Evolutionary conservation across 2,888 invertebrate species (phyloP).

Genomic region (Hybos culiciformis): DNA sequence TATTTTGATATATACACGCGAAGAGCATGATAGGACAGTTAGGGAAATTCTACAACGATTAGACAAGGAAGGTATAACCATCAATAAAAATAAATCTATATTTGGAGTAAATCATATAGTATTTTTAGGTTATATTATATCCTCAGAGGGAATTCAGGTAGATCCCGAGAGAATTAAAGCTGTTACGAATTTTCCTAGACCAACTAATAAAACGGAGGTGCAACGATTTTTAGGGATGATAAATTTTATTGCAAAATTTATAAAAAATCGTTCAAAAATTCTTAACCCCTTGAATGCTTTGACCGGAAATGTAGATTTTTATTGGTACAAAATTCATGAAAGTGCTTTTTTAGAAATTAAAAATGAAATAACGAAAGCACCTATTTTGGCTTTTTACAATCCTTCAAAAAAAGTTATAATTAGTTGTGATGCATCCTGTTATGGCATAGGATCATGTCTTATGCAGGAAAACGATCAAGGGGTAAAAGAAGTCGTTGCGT

Average conservation of each 20-base stretch:
- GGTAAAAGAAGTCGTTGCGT: too few species aligned
- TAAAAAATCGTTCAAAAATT: neutral
- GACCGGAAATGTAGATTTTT: too few species aligned
- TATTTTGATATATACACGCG: slow-evolving; percentile 5
- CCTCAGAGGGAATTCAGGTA: slow-evolving; percentile 3
- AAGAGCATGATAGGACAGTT: slow-evolving; percentile 4
- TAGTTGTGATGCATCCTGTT: slow-evolving; percentile 4
- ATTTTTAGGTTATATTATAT: slow-evolving; percentile 5
- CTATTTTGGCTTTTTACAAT: neutral
- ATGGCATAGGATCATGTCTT: too few species aligned
- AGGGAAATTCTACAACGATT: slow-evolving; percentile 3
- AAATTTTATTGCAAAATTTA: slow-evolving; percentile 4
- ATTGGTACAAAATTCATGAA: too few species aligned
- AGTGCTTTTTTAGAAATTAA: too few species aligned
- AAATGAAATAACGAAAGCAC: too few species aligned
- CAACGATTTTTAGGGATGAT: slow-evolving; percentile 11
- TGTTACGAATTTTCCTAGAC: slow-evolving; percentile 3
- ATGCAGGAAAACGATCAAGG: too few species aligned
- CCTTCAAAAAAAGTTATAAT: slow-evolving; percentile 5
- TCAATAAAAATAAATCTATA: neutral
- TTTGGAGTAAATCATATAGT: neutral
- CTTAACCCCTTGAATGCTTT: too few species aligned
- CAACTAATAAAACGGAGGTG: slow-evolving; percentile 5
- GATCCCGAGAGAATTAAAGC: slow-evolving; percentile 4
- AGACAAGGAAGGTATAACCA: slow-evolving; percentile 7